phyloP scores from a whole-genome alignment of 2,113 vertebrate species.

The Podarcis cretensis region DNA sequence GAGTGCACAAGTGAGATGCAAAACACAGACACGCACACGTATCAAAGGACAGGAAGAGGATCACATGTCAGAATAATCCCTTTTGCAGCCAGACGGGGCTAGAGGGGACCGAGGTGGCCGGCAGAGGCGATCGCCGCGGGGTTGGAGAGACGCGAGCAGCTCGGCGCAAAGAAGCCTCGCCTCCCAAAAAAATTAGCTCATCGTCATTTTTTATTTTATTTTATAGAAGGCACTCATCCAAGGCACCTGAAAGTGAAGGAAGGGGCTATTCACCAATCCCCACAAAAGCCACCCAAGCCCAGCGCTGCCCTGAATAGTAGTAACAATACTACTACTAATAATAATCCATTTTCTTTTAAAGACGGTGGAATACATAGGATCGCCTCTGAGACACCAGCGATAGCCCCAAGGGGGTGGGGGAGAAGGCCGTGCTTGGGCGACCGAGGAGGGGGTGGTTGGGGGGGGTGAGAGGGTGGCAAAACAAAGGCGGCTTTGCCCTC shows the following conservation, averaged over 20 bases:
- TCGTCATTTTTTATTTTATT: too few species aligned
- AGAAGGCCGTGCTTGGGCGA: slow-evolving; percentile 17
- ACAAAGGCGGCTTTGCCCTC: slow-evolving; percentile 8
- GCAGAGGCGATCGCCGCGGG: not conserved
- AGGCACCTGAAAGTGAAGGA: not conserved
- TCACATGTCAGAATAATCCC: slow-evolving; percentile 56
- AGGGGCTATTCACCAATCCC: too few species aligned
- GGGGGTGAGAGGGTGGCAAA: slow-evolving; percentile 18
- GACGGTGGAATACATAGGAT: not conserved
- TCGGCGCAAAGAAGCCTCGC: not conserved
- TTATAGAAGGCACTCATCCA: not conserved
- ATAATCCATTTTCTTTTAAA: not conserved
- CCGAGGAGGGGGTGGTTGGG: too few species aligned
- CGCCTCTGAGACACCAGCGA: not conserved
- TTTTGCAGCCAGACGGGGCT: slow-evolving; percentile 41
- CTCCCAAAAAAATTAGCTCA: not conserved
- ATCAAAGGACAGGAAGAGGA: slow-evolving; percentile 41
- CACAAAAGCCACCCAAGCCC: not conserved
- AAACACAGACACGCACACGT: not conserved
- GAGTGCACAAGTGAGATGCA: slow-evolving; percentile 20
- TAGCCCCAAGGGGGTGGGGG: too few species aligned
- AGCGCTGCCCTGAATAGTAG: not conserved
- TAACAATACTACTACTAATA: too few species aligned
- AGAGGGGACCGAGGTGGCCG: not conserved
- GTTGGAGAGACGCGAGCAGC: not conserved